phyloP scores from a whole-genome alignment of 2,797 vertebrate genomes.

The Malurus leucopterus region DNA sequence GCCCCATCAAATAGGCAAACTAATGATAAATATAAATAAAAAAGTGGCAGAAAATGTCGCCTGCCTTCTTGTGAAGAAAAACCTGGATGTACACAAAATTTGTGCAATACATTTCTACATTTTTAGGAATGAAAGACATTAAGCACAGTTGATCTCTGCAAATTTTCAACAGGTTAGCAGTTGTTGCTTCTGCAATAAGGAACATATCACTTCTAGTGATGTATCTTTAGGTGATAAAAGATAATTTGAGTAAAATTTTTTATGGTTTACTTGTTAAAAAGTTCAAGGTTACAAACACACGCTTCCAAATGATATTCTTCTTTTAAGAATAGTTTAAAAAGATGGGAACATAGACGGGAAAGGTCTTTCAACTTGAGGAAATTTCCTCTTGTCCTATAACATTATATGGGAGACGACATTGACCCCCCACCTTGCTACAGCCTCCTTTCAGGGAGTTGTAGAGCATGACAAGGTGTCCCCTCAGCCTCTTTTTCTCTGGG shows the following conservation, averaged over 20 bases:
- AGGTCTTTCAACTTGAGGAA: neutral
- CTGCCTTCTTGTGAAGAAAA: neutral
- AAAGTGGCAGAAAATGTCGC: fast-evolving
- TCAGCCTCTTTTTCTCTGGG: neutral
- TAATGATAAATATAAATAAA: neutral
- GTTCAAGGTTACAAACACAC: neutral
- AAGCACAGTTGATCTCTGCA: neutral
- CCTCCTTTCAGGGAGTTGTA: neutral
- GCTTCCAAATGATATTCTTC: neutral
- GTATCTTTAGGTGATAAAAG: neutral
- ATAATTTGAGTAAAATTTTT: neutral
- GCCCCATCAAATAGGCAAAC: neutral
- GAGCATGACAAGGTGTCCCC: fast-evolving
- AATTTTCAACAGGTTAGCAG: neutral
- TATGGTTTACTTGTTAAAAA: neutral
- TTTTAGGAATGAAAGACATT: neutral
- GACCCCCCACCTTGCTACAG: fast-evolving
- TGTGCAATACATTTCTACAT: neutral
- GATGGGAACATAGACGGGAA: neutral
- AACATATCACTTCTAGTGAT: neutral
- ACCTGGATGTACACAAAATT: fast-evolving
- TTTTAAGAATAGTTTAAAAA: neutral
- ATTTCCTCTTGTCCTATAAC: neutral
- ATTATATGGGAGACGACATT: neutral
- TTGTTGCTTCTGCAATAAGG: neutral